These are phyloP conservation scores for Odontomachus brunneus DNA, from an alignment of 1,140 invertebrate genomes.

Conservation along the genomic window DNA sequence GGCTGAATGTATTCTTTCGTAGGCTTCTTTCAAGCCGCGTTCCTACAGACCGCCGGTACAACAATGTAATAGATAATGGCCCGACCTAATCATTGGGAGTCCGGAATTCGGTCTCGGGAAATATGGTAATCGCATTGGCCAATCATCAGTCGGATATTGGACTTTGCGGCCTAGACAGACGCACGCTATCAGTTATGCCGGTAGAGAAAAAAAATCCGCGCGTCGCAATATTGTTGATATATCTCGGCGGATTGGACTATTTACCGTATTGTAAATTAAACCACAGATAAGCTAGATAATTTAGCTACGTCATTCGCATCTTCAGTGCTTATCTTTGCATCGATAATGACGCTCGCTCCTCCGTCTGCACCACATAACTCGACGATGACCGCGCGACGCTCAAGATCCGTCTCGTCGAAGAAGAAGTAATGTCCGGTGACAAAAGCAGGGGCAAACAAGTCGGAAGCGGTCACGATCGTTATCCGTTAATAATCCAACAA, in stretches of 20 bases:
- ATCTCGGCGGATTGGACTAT: background rate
- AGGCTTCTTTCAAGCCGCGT: background rate
- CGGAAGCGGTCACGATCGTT: slow-evolving; percentile 4
- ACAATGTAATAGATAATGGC: background rate
- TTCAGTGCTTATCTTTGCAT: background rate
- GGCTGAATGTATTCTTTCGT: background rate
- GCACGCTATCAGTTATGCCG: background rate
- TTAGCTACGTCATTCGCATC: background rate
- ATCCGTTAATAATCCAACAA: slow-evolving; percentile 38
- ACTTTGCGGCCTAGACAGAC: background rate
- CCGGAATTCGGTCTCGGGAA: background rate
- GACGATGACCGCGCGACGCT: background rate
- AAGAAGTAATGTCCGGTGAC: slow-evolving; percentile 5
- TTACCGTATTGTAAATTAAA: background rate
- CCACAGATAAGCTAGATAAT: background rate
- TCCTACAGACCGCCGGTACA: background rate
- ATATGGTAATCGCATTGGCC: slow-evolving; percentile 16
- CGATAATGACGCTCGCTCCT: background rate
- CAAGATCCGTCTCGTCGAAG: background rate
- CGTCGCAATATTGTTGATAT: background rate
- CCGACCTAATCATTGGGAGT: background rate
- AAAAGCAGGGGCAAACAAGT: background rate
- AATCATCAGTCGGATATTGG: background rate
- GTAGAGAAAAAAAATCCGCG: background rate
- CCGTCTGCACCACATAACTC: too few species aligned